Base-by-base conservation (phyloP, 30 jellyfish, hydroid and myxozoan genomes). In the Aurelia aurita complex sp. Pacific region DNA sequence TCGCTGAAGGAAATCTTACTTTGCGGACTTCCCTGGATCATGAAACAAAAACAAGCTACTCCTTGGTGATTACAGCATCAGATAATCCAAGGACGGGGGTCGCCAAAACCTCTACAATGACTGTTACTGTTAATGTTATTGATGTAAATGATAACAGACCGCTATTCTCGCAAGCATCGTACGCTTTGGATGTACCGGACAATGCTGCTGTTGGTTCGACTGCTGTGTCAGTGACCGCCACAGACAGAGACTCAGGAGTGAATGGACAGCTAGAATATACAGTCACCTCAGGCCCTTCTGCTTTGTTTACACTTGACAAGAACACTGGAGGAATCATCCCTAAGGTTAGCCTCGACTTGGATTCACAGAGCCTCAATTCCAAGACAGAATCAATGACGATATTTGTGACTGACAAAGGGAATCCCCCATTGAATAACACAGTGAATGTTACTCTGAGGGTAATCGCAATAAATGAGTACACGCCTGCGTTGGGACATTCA, bases 71-170 rank as follows among this genome's bases (percentile, higher is more conserved):
- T 3, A n/a, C 80, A 10, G 98, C 98, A 19, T 36, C 82, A 34
- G 94, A 91, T 42, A 54, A 69, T 19, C 88, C 91, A 19, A 38
- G 40, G 9, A 40, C 65, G 52, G 88, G 82, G 17, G 64, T 87
- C 1, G 77, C 81, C 46, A 90, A 83, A 61, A 19, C 88, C 13
- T 33, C 93, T 16, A 38, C 83, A 33, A 36, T 91, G 67, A 78
- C 92, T 40, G 71, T 91, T 18, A 32, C 29, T 6, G 54, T 91
- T 6, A 62, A 32, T 38, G 85, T 91, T 23, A 54, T 52, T 15
- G 98, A 91, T 55, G 94, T 85, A n/a, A 91, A 91, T 75, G 98
- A 91, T 79, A 91, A 91, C 66, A 60, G 64, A 36, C 98, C 98
- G 53, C 53, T 60, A 15, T 85, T 91, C 75, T n/a, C 86, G 4